phyloP scores from a whole-genome alignment of 2,797 vertebrate species.

The Eulemur rubriventer region DNA sequence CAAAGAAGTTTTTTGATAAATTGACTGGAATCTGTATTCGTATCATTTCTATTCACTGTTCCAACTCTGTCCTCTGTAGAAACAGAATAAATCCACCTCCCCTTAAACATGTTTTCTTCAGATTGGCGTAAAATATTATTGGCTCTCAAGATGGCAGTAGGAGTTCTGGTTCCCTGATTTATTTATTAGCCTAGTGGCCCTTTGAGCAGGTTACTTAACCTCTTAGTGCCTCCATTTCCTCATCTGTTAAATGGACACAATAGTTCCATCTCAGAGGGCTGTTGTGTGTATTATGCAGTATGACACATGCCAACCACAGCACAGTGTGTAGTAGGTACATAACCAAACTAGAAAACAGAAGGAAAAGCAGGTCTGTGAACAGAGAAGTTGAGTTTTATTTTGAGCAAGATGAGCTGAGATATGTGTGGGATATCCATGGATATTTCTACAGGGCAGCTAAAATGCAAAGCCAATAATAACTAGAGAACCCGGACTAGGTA shows the following conservation, averaged over 20 bases:
- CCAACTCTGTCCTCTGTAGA: not conserved
- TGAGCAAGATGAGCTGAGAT: not conserved
- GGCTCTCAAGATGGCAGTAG: not conserved
- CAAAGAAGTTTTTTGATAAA: not conserved
- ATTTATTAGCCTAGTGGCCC: not conserved
- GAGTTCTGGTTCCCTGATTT: not conserved
- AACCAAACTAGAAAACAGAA: not conserved
- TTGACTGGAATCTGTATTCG: not conserved
- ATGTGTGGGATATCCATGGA: not conserved
- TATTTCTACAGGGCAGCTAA: not conserved
- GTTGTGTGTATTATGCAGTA: not conserved
- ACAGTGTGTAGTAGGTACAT: not conserved
- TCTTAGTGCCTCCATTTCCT: not conserved
- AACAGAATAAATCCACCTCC: not conserved
- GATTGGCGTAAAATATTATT: not conserved
- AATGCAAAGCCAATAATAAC: not conserved
- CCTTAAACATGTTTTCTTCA: not conserved
- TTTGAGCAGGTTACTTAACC: not conserved
- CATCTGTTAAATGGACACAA: not conserved
- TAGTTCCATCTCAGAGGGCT: no score
- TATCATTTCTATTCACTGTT: not conserved
- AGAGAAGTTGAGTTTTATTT: slow-evolving; percentile 16
- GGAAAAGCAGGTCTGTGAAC: not conserved
- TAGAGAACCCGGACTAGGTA: not conserved
- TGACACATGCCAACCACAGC: not conserved